Percentiles rank a stretch among this genome's conserved stretches.
These are phyloP conservation scores for Phrynocephalus forsythii DNA, from an alignment of 2,797 vertebrate genomes.

Conservation along the genomic window DNA sequence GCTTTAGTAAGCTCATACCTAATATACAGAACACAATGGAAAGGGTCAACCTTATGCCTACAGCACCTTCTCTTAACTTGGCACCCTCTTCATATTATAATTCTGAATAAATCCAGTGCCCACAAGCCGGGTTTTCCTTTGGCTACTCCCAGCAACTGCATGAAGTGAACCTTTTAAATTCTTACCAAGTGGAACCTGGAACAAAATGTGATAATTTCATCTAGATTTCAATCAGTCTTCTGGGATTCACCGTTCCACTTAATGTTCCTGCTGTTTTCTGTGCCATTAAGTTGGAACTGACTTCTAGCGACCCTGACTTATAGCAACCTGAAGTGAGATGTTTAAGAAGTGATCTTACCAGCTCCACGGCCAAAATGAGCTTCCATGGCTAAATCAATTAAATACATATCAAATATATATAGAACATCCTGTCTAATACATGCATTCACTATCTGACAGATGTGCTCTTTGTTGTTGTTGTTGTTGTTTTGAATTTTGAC, in stretches of 20 bases:
- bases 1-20: slow-evolving; percentile 6
- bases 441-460: too few species aligned
- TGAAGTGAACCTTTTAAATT: neutral
- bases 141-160: neutral
- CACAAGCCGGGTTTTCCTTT: neutral
- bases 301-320: too few species aligned
- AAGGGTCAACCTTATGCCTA: neutral
- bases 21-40: neutral
- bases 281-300: too few species aligned
- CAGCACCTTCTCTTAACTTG: neutral
- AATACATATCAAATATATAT: too few species aligned
- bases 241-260: neutral
- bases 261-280: neutral
- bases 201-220: neutral
- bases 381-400: too few species aligned
- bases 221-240: neutral
- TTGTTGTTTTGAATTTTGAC: too few species aligned
- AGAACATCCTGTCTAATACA: too few species aligned
- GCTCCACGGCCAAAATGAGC: too few species aligned
- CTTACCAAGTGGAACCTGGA: neutral
- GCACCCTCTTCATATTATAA: too few species aligned
- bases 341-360: too few species aligned
- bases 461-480: too few species aligned
- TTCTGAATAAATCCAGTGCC: neutral
- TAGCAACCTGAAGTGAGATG: too few species aligned